Base-by-base conservation (phyloP, 2,797 vertebrate species). In the Leontopithecus rosalia region DNA sequence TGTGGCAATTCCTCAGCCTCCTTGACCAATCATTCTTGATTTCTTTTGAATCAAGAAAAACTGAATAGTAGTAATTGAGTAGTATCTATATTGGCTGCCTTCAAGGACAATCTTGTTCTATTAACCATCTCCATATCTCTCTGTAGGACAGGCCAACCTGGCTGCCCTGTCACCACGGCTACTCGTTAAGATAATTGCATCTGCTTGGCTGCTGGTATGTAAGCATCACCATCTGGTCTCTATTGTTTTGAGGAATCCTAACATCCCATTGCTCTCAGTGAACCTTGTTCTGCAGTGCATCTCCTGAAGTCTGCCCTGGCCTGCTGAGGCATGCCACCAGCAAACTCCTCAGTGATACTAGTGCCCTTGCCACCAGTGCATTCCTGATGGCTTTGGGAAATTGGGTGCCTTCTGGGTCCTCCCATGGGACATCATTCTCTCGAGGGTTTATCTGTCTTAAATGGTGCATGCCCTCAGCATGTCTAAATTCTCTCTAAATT, bases 1-100 rank as follows among this genome's bases (percentile, higher is more conserved):
- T 46, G 43, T 22, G 67, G 67, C 67, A 70, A 39, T 70, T 22
- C 67, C 67, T 70, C 2, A 30, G 73, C 26, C 41, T 76, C 28
- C 26, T 30, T 43, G 48, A 67, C 73, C 22, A 58, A 17, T 77
- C 26, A 84, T 61, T 61, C 19, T 41, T 48, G 4, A 55, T 79
- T 52, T n/a, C 17, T 89, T 81, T 24, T 30, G 55, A 82, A 58
- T 58, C n/a, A 64, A 58, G 76, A 39, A 76, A 90, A 73, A 28
- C 7, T 30, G 33, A 41, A 39, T 14, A 17, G 7, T 55, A 19
- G 33, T 13, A 20, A 20, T 64, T 88, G 64, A 92, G 22, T 26
- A 33, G 24, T 50, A 33, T 4, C 28, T 41, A 9, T 28, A 13
- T 43, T 26, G 10, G 8, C 28, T 57, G 28, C 28, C 30, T 33